phyloP scores from a whole-genome alignment of 2,113 vertebrate species.

The Euleptes europaea region DNA sequence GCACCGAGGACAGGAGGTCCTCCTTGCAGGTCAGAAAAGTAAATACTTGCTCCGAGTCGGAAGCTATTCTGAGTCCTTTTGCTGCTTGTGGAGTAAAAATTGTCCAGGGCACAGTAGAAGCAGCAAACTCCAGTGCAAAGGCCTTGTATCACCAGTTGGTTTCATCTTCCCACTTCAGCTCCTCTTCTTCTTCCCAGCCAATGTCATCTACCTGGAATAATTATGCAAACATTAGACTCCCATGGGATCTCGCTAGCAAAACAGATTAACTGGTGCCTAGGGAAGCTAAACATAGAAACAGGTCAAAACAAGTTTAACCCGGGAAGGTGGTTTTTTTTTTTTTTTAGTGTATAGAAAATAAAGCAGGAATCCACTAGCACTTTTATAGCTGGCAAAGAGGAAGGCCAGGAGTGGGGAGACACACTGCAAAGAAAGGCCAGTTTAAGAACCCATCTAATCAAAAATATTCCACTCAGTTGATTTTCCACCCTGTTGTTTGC shows the following conservation, averaged over 20 bases:
- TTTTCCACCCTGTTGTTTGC: too few species aligned
- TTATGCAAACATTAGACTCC: neutral
- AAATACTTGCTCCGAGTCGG: constrained; percentile 31
- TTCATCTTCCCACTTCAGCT: constrained; percentile 92
- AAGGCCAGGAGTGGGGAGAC: too few species aligned
- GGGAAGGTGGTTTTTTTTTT: too few species aligned
- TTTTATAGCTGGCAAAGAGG: too few species aligned
- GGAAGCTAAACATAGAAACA: too few species aligned
- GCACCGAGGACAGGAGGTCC: neutral
- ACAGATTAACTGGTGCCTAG: neutral
- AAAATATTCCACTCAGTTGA: too few species aligned
- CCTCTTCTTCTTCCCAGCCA: constrained; percentile 91
- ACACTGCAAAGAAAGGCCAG: too few species aligned
- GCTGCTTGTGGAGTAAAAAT: constrained; percentile 62
- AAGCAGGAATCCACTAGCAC: too few species aligned
- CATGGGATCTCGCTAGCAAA: too few species aligned
- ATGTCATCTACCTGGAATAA: constrained; percentile 81
- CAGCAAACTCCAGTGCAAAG: constrained; percentile 9
- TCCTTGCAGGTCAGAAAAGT: neutral
- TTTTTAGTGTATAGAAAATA: too few species aligned
- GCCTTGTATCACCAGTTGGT: constrained; percentile 78
- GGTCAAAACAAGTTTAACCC: neutral
- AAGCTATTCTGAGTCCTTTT: constrained; percentile 42
- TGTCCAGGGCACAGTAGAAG: constrained; percentile 22
- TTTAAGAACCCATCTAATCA: too few species aligned